Evolutionary conservation across 2,797 vertebrate genomes (phyloP).

Genomic region (Lutjanus campechanus): DNA sequence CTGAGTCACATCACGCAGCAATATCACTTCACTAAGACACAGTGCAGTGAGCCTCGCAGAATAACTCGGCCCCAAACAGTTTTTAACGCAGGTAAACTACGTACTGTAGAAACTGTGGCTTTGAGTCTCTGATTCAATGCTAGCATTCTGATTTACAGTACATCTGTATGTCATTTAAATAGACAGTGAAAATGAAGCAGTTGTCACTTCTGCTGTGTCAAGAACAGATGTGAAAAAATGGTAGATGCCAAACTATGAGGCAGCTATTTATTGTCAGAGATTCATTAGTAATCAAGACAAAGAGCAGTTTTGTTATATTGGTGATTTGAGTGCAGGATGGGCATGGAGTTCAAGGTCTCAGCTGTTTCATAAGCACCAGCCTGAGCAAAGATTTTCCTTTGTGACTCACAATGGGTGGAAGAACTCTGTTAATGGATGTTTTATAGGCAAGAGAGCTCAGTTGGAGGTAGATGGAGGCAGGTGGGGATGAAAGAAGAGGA

Average conservation of each 20-base stretch:
- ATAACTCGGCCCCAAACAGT: neutral
- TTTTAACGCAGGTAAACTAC: neutral
- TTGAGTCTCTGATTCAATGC: neutral
- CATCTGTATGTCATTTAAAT: neutral
- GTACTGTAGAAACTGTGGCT: neutral
- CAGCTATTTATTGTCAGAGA: neutral
- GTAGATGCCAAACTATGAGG: neutral
- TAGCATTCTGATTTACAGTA: neutral
- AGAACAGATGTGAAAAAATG: neutral
- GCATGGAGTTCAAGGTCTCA: neutral
- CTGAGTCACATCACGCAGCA: neutral
- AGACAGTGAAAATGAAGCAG: neutral
- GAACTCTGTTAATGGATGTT: neutral
- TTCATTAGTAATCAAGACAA: neutral
- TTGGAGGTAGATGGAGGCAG: neutral
- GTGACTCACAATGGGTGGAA: neutral
- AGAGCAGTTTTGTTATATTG: neutral
- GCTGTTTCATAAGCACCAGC: neutral
- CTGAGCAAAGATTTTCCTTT: neutral
- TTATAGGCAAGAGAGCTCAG: constrained; percentile 3
- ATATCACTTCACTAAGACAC: neutral
- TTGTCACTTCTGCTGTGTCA: neutral
- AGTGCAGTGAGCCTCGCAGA: neutral
- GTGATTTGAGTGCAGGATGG: neutral
- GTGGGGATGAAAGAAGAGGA: neutral